Percentiles rank a stretch among this genome's conserved stretches.
Conservation (phyloP, 2,888 invertebrate species). For the Eurytoma adleriae region DNA sequence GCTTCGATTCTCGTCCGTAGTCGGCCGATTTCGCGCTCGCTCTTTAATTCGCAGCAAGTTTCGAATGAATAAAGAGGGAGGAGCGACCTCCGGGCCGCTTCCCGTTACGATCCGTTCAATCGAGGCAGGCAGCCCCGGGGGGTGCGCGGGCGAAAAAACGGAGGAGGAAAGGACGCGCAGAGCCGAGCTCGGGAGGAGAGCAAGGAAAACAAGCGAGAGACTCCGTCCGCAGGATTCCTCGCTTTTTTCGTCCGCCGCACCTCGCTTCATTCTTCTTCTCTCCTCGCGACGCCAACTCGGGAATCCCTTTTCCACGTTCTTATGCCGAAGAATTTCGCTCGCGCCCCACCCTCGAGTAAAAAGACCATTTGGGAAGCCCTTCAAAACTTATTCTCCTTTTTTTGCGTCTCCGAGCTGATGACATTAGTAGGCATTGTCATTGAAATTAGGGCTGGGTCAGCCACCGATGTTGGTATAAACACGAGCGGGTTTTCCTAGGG, state of each 20-base stretch:
- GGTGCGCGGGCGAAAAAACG: background rate
- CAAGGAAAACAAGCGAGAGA: slow-evolving; percentile 23
- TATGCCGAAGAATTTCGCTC: slow-evolving; percentile 27
- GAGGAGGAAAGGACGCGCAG: background rate
- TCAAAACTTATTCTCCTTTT: background rate
- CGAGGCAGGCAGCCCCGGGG: slow-evolving; percentile 27
- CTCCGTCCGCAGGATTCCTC: background rate
- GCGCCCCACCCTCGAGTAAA: slow-evolving; percentile 8
- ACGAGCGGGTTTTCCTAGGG: too few relatives aligned
- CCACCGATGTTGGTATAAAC: too few relatives aligned
- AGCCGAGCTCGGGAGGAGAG: background rate
- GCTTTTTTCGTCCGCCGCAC: background rate
- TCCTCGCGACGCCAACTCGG: slow-evolving; percentile 7
- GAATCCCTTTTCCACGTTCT: slow-evolving; percentile 39
- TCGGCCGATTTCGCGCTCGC: slow-evolving; percentile 27
- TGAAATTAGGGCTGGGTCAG: too few relatives aligned
- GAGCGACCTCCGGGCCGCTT: background rate
- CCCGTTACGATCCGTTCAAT: slow-evolving; percentile 29
- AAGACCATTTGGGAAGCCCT: slow-evolving; percentile 20
- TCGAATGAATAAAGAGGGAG: slow-evolving; percentile 27
- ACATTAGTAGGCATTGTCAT: too few relatives aligned
- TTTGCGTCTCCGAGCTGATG: too few relatives aligned
- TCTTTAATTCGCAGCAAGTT: slow-evolving; percentile 33
- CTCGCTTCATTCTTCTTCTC: background rate
- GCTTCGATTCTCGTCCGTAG: background rate